Evolutionary conservation across 2,113 vertebrate species (phyloP), one percentile per base, ranked within the genome.

Genomic region (Gambusia holbrooki): DNA sequence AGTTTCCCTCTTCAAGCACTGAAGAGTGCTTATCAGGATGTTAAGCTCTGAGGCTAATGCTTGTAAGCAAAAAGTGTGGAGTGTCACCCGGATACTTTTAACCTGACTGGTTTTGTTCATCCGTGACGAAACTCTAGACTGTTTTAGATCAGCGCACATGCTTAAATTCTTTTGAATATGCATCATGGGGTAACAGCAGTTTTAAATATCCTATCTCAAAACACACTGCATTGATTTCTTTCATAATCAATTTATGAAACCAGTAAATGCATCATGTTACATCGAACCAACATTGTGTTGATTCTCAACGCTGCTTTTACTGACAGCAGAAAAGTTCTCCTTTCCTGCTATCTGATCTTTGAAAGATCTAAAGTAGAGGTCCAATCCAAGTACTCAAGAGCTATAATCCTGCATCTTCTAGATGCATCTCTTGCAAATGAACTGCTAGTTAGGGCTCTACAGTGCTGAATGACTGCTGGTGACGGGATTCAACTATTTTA

Each of bases 11-110:
- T 80, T 62, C 79, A 81, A 77, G 80, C 87, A 33, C 85, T 76
- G 83, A 76, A 82, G 35, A 69, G 77, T 37, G 62, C 90, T 92
- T 90, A 90, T 93, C 89, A 29, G 88, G 79, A 86, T 79, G 83
- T 73, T 15, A 62, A 76, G 80, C 79, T 82, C 79, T 74, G 87
- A 81, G 73, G 75, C 54, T 2, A 79, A 77, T 90, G 82, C 93
- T 92, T 87, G 90, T 83, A 86, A 91, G 82, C 89, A 88, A 80
- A 71, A 84, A 29, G 77, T 72, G 76, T 29, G 83, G 29, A 5
- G 65, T 62, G 79, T 87, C 74, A 87, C 74, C 14, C 28, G 62
- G 45, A 84, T 62, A 68, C 79, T 70, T 82, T 77, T 69, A 72
- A 48, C 54, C 82, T 69, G 48, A 70, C 71, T 71, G 30, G 48